Evolutionary conservation across 2,888 invertebrate genomes (phyloP).

Genomic region (Agrotis exclamationis): DNA sequence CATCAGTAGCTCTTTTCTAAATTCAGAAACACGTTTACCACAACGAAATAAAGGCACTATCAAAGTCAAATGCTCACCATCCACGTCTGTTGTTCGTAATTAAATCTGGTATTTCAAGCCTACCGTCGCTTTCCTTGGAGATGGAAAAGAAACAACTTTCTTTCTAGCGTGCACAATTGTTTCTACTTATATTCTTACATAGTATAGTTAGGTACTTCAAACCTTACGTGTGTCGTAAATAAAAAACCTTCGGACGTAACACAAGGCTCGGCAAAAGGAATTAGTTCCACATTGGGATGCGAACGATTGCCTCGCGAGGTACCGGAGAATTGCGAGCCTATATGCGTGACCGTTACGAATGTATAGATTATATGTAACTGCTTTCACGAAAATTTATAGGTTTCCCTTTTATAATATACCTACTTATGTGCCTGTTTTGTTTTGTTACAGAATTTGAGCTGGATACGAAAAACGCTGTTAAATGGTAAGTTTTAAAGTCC

Average conservation of each 20-base stretch:
- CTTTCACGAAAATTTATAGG: constrained; percentile 73
- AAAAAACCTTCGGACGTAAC: constrained; percentile 46
- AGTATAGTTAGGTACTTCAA: constrained; percentile 11
- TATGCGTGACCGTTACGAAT: constrained; percentile 74
- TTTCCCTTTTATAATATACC: constrained; percentile 56
- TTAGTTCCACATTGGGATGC: constrained; percentile 67
- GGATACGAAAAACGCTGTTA: neutral
- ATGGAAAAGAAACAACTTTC: constrained; percentile 49
- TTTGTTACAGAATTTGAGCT: constrained; percentile 46
- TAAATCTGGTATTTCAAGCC: constrained; percentile 42
- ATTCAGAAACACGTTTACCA: neutral
- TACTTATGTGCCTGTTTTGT: constrained; percentile 13
- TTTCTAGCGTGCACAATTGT: constrained; percentile 32
- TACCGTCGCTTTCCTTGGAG: constrained; percentile 51
- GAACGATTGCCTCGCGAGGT: constrained; percentile 69
- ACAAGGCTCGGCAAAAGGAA: constrained; percentile 36
- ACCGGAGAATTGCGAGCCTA: constrained; percentile 65
- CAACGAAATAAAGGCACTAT: neutral
- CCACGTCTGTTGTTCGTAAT: constrained; percentile 11
- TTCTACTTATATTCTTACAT: constrained; percentile 1
- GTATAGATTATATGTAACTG: constrained; percentile 59
- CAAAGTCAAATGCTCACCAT: neutral
- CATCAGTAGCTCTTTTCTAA: too few relatives aligned
- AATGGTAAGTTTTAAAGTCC: constrained; percentile 19
- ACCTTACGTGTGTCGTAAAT: constrained; percentile 37